Evolutionary conservation across 30 jellyfish, hydroid and myxozoan species (phyloP), one percentile per base, ranked within the genome.

Genomic region (Hydra vulgaris): DNA sequence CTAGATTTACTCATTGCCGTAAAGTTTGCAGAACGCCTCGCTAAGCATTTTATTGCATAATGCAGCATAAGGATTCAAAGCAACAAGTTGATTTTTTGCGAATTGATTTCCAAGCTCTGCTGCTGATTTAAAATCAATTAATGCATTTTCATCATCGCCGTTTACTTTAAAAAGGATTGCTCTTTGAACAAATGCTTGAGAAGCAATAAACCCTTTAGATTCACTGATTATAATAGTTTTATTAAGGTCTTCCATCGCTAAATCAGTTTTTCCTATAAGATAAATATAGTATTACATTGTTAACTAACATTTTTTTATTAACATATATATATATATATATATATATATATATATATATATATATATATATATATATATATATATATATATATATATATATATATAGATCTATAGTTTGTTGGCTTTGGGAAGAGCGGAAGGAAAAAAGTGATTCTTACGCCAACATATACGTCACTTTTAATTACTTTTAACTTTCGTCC

Each of bases 41-140:
- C 89, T 77, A 52, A 90, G 88, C 97, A 90, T 90, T 82, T 90
- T 89, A 54, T 90, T 90, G 78, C 97, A 90, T 82, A 90, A 75
- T 8, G 97, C 97, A 71, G 97, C 97, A 74, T 90, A 90, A 20
- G 97, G 97, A 40, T 90, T 90, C 89, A 86, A 76, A 71, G 86
- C 84, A 26, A 79, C 53, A 8, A 83, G 79, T 27, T 90, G 97
- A 16, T 85, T 25, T 70, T 86, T 85, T 54, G 97, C 97, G 83
- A 90, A 90, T 15, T 82, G 23, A 26, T 74, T 84, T 26, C 97
- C 97, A 70, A 90, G 85, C 8, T 79, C 24, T 3, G 95, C 94
- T 16, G 97, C 97, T 26, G 52, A 27, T 85, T 86, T 73, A 78
- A 90, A 90, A 71, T 90, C 97, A 21, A 84, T 84, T 16, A 23